These are phyloP conservation scores for Mylabris sibirica DNA, from an alignment of 2,888 invertebrate genomes.

Conservation along the genomic window DNA sequence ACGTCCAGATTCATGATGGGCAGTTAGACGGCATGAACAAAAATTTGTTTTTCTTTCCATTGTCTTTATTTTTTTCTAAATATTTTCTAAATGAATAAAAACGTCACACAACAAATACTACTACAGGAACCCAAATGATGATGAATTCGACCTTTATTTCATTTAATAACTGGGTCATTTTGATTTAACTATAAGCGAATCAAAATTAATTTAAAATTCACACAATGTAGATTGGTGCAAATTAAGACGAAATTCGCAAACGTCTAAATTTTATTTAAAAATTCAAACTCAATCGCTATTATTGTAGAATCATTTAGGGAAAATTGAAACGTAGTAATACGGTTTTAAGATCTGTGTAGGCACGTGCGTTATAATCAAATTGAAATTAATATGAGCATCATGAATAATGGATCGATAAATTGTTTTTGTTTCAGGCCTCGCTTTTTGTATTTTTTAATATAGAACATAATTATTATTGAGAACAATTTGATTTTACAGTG, in stretches of 20 bases:
- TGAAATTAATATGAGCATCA: slow-evolving; percentile 6
- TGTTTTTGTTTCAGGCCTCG: neutral
- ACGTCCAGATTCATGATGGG: slow-evolving; percentile 62
- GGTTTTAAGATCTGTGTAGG: neutral
- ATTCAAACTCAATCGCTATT: too few species aligned
- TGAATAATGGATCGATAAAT: slow-evolving; percentile 7
- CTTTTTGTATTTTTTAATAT: neutral
- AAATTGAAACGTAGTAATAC: neutral
- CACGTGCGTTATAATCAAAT: slow-evolving; percentile 6
- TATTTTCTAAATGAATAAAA: neutral
- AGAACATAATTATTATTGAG: slow-evolving; percentile 3
- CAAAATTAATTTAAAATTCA: slow-evolving; percentile 39
- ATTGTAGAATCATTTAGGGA: too few species aligned
- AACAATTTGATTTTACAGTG: slow-evolving; percentile 12
- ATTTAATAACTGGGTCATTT: slow-evolving; percentile 45
- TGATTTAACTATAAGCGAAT: slow-evolving; percentile 39
- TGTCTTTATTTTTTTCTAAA: slow-evolving; percentile 18
- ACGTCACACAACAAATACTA: slow-evolving; percentile 36
- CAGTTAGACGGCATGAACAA: slow-evolving; percentile 60
- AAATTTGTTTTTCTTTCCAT: slow-evolving; percentile 54
- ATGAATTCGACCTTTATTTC: slow-evolving; percentile 53
- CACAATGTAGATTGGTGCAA: slow-evolving; percentile 18
- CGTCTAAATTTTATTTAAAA: too few species aligned
- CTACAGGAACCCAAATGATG: slow-evolving; percentile 33
- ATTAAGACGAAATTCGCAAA: neutral